Evolutionary conservation across 2,113 vertebrate genomes (phyloP).

Genomic region (Hemibagrus wyckioides): DNA sequence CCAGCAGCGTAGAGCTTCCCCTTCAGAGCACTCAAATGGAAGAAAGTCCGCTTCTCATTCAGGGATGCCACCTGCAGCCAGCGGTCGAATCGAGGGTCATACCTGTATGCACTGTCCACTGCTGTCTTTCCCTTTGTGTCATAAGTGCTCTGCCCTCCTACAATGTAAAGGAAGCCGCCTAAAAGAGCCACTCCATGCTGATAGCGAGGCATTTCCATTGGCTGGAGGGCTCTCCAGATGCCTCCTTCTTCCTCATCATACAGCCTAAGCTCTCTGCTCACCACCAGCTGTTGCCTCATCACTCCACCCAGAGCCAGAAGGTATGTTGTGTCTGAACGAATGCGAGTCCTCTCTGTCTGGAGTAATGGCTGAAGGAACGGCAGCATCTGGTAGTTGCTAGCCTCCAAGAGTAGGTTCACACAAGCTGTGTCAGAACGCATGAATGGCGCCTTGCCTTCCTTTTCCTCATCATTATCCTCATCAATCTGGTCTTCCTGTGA

Average conservation of each 20-base stretch:
- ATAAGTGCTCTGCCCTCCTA: constrained; percentile 81
- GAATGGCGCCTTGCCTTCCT: constrained; percentile 48
- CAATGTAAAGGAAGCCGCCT: constrained; percentile 79
- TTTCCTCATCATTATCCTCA: constrained; percentile 12
- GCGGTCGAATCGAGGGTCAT: constrained; percentile 78
- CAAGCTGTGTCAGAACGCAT: constrained; percentile 76
- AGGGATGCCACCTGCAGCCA: constrained; percentile 79
- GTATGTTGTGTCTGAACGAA: constrained; percentile 74
- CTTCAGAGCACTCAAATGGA: constrained; percentile 77
- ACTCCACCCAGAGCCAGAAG: constrained; percentile 78
- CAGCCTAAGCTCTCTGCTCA: constrained; percentile 77
- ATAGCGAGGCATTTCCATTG: constrained; percentile 79
- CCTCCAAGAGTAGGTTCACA: constrained; percentile 80
- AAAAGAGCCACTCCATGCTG: constrained; percentile 80
- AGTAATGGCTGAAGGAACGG: constrained; percentile 77
- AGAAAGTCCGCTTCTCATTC: constrained; percentile 82
- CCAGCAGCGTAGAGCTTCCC: constrained; percentile 78
- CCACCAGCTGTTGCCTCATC: constrained; percentile 80
- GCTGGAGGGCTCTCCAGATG: constrained; percentile 73
- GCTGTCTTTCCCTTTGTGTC: constrained; percentile 84
- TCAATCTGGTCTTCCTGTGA: constrained; percentile 72
- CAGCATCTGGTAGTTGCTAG: constrained; percentile 84
- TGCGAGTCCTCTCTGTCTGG: constrained; percentile 77
- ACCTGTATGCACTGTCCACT: constrained; percentile 78
- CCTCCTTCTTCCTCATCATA: constrained; percentile 66